Percentiles rank a stretch among this genome's conserved stretches.
phyloP scores from a whole-genome alignment of 2,888 invertebrate genomes.

The Synanthedon tipuliformis region DNA sequence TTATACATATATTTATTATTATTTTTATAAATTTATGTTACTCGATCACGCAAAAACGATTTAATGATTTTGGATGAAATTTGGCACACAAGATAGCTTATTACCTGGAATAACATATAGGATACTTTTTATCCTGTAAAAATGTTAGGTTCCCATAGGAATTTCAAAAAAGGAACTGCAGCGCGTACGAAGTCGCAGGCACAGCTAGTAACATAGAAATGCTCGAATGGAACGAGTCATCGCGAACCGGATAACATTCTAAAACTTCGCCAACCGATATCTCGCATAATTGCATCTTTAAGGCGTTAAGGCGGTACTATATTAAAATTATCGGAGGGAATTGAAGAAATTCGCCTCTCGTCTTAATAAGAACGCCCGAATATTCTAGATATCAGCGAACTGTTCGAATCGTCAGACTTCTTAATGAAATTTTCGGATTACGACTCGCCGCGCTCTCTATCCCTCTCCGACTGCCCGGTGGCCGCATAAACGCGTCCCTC shows the following conservation, averaged over 20 bases:
- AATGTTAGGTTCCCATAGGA: too few relatives aligned
- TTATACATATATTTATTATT: too few relatives aligned
- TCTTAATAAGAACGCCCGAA: conserved; percentile 56
- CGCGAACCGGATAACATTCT: conserved; percentile 19
- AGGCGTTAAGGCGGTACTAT: conserved; percentile 28
- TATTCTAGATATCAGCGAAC: conserved; percentile 63
- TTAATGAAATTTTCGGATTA: conserved; percentile 71
- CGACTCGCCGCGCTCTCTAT: conserved; percentile 30
- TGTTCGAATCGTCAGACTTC: conserved; percentile 60
- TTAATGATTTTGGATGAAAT: too few relatives aligned
- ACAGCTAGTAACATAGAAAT: not conserved
- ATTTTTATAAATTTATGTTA: too few relatives aligned
- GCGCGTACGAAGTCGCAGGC: too few relatives aligned
- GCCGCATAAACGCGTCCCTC: conserved; percentile 29
- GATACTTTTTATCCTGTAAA: too few relatives aligned
- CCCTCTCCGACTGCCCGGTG: conserved; percentile 22
- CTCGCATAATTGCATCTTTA: conserved; percentile 37
- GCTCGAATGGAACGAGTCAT: conserved; percentile 18
- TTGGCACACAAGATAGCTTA: too few relatives aligned
- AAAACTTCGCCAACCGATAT: conserved; percentile 22
- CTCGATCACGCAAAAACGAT: too few relatives aligned
- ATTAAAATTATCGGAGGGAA: conserved; percentile 47
- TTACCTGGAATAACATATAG: too few relatives aligned
- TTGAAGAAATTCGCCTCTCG: conserved; percentile 45
- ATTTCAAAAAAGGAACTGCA: too few relatives aligned